Base-by-base conservation (phyloP, 2,113 vertebrate species). In the Cyprinodon tularosa region DNA sequence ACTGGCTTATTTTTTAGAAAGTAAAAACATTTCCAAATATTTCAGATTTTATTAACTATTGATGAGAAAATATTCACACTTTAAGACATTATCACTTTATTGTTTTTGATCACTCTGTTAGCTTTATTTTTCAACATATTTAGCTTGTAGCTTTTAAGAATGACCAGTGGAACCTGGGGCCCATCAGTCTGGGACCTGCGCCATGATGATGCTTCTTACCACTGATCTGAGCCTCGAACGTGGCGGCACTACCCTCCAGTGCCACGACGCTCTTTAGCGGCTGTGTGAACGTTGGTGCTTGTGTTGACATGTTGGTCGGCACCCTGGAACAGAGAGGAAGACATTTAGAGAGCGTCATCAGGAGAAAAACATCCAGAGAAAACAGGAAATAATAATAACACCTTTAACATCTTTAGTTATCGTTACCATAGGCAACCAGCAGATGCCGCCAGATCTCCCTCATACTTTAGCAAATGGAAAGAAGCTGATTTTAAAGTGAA, bases 191-290 rank as follows among this genome's bases (percentile, higher is more conserved):
- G 39, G 1, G 3, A 4, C 14, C 39, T n/a, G 4, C 11, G 10
- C 17, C 50, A n/a, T 10, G 50, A n/a, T 65, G 17, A 12, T 47
- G 22, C 4, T 38, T 37, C 97, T 98, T 97, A 98, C 97, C 97
- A 94, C 96, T 97, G 92, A 99, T 86, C 86, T 97, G 96, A 95
- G 97, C 97, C 95, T 98, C 94, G 95, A 99, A 98, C 95, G 96
- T 96, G 93, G 97, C 96, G 45, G 96, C 94, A 98, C 97, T 99
- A 97, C 98, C 98, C 98, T 99, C 98, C 80, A 99, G 96, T 98
- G 96, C 98, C 94, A 98, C 98, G 94, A 98, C 97, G 62, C 97
- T 99, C 96, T 99, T 97, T 88, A 99, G 94, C 0, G 97, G 98
- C 95, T 98, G 97, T 1, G 92, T 96, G 89, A 99, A 99, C 9